phyloP scores from a whole-genome alignment of 2,113 vertebrate species.

The Balaenoptera acutorostrata region DNA sequence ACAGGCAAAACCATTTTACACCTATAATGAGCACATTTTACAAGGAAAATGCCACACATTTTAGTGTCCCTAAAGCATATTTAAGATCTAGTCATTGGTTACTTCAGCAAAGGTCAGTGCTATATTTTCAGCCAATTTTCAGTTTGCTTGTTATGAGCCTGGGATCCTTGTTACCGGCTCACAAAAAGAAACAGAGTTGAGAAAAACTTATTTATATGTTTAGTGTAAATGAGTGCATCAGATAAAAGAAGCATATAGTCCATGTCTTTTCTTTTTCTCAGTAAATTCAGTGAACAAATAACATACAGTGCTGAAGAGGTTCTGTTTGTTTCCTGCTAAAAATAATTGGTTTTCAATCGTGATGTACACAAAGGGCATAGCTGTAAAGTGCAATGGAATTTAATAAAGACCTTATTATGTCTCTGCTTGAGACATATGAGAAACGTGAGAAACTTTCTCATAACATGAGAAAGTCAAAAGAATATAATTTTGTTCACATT shows the following conservation, averaged over 20 bases:
- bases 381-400: background rate
- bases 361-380: background rate
- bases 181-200: background rate
- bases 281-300: background rate
- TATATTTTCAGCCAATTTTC: conserved; percentile 44
- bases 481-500: background rate
- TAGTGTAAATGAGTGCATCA: background rate
- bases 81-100: conserved; percentile 31
- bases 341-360: conserved; percentile 44
- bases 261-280: background rate
- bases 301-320: background rate
- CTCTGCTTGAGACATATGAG: background rate
- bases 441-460: no score
- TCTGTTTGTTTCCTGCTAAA: conserved; percentile 6
- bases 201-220: background rate
- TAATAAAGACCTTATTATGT: background rate
- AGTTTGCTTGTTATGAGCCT: conserved; percentile 11
- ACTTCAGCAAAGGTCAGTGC: conserved; percentile 44
- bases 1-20: background rate
- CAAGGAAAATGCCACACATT: conserved; percentile 46
- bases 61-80: conserved; percentile 29
- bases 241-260: background rate
- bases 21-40: conserved; percentile 42
- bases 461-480: background rate
- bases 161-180: background rate